Evolutionary conservation across 2,113 vertebrate genomes (phyloP).

Genomic region (Cairina moschata): DNA sequence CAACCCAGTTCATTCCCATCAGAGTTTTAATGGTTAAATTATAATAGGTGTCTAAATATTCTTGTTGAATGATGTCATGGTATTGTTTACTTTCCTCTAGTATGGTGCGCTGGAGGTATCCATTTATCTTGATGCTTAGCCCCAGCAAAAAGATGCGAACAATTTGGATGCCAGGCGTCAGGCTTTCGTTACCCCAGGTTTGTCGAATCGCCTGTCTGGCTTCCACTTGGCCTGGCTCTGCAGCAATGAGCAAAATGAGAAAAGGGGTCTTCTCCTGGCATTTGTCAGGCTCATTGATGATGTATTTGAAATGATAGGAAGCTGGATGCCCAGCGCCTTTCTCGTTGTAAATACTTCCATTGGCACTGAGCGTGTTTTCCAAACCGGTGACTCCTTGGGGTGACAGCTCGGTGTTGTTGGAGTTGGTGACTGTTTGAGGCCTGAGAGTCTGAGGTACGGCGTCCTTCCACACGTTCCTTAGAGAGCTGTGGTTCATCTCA

Average conservation of each 20-base stretch:
- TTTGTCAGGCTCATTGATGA: constrained; percentile 90
- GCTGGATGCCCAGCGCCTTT: constrained; percentile 65
- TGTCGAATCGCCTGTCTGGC: constrained; percentile 93
- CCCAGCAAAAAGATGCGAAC: constrained; percentile 90
- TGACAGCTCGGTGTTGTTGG: constrained; percentile 72
- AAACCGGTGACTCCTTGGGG: constrained; percentile 76
- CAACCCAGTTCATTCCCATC: constrained; percentile 99
- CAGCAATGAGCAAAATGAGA: constrained; percentile 91
- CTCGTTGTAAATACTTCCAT: constrained; percentile 82
- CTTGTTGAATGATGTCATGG: constrained; percentile 93
- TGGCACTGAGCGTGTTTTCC: constrained; percentile 78
- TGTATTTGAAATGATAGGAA: constrained; percentile 85
- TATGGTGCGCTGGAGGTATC: constrained; percentile 82
- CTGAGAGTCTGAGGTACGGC: constrained; percentile 74
- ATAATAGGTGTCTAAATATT: constrained; percentile 93
- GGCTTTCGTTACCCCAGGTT: constrained; percentile 93
- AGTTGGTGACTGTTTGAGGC: constrained; percentile 75
- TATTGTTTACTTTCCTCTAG: constrained; percentile 87
- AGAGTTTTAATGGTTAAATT: constrained; percentile 96
- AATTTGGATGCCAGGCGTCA: constrained; percentile 80
- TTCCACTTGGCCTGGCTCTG: constrained; percentile 87
- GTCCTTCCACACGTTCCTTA: constrained; percentile 81
- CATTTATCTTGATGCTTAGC: constrained; percentile 79
- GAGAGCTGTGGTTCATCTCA: constrained; percentile 81
- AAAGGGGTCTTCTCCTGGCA: constrained; percentile 85